A percentile compares a stretch with the other conserved stretches of the same genome.
Conservation (phyloP, 1,140 invertebrate species). For the Pseudachorutes palmiensis region DNA sequence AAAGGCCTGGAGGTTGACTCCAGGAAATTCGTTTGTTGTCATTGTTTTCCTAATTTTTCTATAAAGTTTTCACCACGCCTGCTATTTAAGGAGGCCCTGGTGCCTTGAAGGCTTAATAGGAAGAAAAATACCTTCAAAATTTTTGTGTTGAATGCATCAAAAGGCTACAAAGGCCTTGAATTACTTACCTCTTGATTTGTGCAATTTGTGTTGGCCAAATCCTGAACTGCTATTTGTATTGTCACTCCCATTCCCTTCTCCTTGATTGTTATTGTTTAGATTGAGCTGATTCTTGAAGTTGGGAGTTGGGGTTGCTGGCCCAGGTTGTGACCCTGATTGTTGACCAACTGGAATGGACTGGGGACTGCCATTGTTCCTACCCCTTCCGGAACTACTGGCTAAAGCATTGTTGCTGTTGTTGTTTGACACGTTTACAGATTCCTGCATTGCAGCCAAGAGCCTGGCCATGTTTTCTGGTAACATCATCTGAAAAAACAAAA, state of each 20-base stretch:
- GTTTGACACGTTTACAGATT: slow-evolving; percentile 35
- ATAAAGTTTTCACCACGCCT: neutral
- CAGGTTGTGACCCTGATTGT: no score
- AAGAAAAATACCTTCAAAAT: no score
- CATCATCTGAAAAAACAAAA: slow-evolving; percentile 39
- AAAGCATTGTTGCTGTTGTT: slow-evolving; percentile 2
- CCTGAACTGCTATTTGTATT: neutral
- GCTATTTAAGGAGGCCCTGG: no score
- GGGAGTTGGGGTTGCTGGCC: neutral
- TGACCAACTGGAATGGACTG: neutral
- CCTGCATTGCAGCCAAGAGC: slow-evolving; percentile 42
- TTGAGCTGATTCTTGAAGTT: slow-evolving; percentile 5
- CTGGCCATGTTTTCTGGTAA: slow-evolving; percentile 42
- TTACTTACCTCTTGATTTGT: neutral
- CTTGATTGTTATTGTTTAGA: slow-evolving; percentile 16
- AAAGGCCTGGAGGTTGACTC: neutral
- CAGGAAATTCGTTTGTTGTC: neutral
- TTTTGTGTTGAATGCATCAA: neutral
- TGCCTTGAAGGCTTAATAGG: no score
- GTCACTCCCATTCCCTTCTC: neutral
- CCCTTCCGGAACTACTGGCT: slow-evolving; percentile 16
- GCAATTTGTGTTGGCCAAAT: neutral
- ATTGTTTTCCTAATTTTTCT: slow-evolving; percentile 1
- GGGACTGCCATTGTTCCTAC: neutral
- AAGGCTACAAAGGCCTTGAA: neutral